phyloP scores from a whole-genome alignment of 1,140 invertebrate genomes.

The Drosophila saltans region DNA sequence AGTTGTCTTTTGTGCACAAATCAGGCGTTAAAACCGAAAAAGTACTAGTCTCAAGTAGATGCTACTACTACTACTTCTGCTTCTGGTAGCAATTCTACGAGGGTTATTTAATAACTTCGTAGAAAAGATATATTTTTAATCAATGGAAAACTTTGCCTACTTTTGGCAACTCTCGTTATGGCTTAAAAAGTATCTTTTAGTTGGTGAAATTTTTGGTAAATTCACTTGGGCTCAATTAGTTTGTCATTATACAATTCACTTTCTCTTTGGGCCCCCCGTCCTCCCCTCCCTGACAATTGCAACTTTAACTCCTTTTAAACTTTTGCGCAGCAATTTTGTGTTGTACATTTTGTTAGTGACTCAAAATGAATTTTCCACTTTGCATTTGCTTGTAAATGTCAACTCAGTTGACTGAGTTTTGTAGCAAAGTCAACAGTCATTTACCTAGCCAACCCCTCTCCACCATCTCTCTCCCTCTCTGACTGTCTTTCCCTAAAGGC shows the following conservation, averaged over 20 bases:
- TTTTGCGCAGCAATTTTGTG: constrained; percentile 5
- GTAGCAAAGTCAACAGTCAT: constrained; percentile 31
- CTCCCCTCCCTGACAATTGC: neutral
- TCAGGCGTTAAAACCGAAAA: constrained; percentile 43
- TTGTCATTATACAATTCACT: constrained; percentile 50
- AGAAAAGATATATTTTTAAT: no score
- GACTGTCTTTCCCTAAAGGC: neutral
- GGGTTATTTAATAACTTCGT: neutral
- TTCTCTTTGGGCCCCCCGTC: neutral
- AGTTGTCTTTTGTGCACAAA: constrained; percentile 38
- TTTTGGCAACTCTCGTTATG: neutral
- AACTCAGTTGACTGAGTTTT: constrained; percentile 17
- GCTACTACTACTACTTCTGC: neutral
- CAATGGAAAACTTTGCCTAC: no score
- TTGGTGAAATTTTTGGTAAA: constrained; percentile 22
- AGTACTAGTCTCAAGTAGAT: constrained; percentile 53
- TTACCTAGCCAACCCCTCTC: neutral
- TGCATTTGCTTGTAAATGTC: constrained; percentile 56
- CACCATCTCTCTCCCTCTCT: neutral
- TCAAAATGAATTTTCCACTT: constrained; percentile 2
- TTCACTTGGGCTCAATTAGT: constrained; percentile 50
- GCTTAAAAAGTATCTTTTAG: neutral
- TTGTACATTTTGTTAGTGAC: constrained; percentile 48
- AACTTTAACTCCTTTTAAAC: constrained; percentile 17
- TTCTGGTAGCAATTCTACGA: neutral